A percentile compares a stretch with the other conserved stretches of the same genome.
phyloP scores from a whole-genome alignment of 2,888 invertebrate species.

The Eupithecia insigniata region DNA sequence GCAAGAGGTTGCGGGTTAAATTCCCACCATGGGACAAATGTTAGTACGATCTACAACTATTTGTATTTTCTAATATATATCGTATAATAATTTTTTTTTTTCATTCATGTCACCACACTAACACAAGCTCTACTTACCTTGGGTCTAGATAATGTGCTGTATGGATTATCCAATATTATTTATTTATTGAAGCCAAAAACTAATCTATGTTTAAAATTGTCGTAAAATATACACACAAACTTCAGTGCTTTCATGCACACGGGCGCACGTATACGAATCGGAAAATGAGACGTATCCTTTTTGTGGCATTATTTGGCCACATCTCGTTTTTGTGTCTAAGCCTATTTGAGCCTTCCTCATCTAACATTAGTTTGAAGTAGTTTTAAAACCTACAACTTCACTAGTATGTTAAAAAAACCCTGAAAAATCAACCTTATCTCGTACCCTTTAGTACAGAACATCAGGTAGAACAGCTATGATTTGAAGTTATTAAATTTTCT shows the following conservation, averaged over 20 bases:
- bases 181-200: no score
- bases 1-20: no score
- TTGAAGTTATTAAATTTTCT: constrained; percentile 4
- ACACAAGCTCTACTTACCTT: no score
- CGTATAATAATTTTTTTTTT: no score
- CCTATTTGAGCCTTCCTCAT: not conserved
- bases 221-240: not conserved
- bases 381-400: not conserved
- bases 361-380: not conserved
- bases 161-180: no score
- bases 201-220: no score
- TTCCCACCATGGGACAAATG: no score
- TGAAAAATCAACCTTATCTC: not conserved
- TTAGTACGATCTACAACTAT: no score
- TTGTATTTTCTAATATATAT: no score
- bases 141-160: no score
- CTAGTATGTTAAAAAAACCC: not conserved
- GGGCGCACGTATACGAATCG: not conserved
- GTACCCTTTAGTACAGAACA: not conserved
- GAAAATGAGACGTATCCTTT: not conserved
- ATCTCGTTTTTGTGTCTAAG: not conserved
- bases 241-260: not conserved
- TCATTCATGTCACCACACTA: no score
- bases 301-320: not conserved
- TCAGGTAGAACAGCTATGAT: not conserved